Conservation (phyloP, 2,113 vertebrate genomes). For the Tautogolabrus adspersus region DNA sequence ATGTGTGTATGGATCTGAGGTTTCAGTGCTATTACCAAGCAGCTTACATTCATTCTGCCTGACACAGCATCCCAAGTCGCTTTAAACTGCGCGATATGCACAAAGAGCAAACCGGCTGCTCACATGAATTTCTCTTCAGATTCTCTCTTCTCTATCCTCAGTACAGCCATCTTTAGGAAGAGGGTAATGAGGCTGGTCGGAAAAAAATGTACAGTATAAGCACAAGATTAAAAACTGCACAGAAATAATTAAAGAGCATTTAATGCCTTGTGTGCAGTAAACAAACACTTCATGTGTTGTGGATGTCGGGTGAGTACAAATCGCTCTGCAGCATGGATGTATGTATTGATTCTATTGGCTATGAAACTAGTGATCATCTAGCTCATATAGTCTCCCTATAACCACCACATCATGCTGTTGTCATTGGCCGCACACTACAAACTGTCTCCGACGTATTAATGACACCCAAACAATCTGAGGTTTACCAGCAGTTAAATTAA, state of each 20-base stretch:
- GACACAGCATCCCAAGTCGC: too few species aligned
- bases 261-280: slow-evolving; percentile 18
- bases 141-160: too few species aligned
- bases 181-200: slow-evolving; percentile 3
- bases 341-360: slow-evolving; percentile 8
- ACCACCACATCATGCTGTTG: slow-evolving; percentile 18
- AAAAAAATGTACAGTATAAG: slow-evolving; percentile 24
- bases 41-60: too few species aligned
- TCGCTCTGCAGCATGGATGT: neutral
- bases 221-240: slow-evolving; percentile 22
- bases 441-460: slow-evolving; percentile 31
- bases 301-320: neutral
- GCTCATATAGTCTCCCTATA: neutral
- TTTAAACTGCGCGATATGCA: too few species aligned
- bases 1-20: too few species aligned
- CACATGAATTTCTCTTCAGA: too few species aligned
- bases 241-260: neutral
- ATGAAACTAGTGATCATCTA: slow-evolving; percentile 31
- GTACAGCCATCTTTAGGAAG: slow-evolving; percentile 13
- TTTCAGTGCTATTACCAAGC: too few species aligned
- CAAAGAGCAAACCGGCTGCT: too few species aligned
- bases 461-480: slow-evolving; percentile 9
- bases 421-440: slow-evolving; percentile 16
- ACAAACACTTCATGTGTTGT: slow-evolving; percentile 5
- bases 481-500: slow-evolving; percentile 23